Evolutionary conservation across 2,888 invertebrate species (phyloP), one percentile per base, ranked within the genome.

Genomic region (Acleris emargana): DNA sequence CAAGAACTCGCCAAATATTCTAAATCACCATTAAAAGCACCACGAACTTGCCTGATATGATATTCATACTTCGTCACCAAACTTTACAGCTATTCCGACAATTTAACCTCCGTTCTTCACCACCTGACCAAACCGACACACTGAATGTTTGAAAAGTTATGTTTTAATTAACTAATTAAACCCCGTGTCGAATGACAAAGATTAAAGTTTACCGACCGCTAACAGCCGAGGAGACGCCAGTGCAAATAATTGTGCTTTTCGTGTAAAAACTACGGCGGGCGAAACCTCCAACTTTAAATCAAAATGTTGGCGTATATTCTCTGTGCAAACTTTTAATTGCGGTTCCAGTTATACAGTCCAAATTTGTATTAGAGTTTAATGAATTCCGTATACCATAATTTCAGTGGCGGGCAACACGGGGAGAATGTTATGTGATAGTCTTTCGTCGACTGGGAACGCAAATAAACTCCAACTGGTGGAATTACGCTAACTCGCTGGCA

Each of bases 321-420:
- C 83, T 75, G 76, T 80, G 78, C 77, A 80, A 90, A 91, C 88
- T 90, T 91, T 91, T 91, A 90, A 91, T 91, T 91, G 89, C 87
- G 86, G 86, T 76, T 75, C 79, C 83, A 76, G 85, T 84, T 84
- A 86, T 83, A 87, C 82, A 83, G 83, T 83, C 81, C 82, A 84
- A 84, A 86, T 84, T 83, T 84, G 79, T 85, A 86, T 88, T 84
- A 81, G 81, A 85, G 80, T 87, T 88, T 84, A 89, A 89, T 89
- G 84, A 89, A 90, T 86, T 86, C 79, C 79, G 80, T 75, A 38
- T 38, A 76, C 81, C 75, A 80, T 74, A 76, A 83, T 84, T 84
- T 78, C 70, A 72, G 75, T 73, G 69, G 74, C 71, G 73, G 43
- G 57, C 45, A 57, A 77, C 81, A 80, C 76, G 72, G 69, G 75